Base-by-base conservation (phyloP, 2,888 invertebrate species). In the Alsophila aescularia region DNA sequence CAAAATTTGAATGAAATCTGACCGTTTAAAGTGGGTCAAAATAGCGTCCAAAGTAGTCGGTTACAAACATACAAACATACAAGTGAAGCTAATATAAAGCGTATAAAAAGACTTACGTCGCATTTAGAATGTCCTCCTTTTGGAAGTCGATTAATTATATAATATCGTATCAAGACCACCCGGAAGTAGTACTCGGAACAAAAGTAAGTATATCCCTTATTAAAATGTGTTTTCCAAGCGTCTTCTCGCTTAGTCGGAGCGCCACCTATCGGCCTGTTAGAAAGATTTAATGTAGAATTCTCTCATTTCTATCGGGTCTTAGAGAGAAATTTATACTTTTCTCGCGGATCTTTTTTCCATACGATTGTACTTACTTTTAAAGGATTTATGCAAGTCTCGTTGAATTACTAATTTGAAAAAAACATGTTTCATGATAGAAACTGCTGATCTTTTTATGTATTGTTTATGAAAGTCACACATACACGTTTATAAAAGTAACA, bases 301-400 rank as follows among this genome's bases (percentile, higher is more conserved):
- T 84, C 83, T 87, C 83, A 87, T 87, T 88, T 89, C 87, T 86
- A 87, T 88, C 86, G 85, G 77, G 85, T 83, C 78, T 88, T 87
- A 87, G 82, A 73, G 72, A 67, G 62, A 64, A 83, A 89, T 88
- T 87, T 89, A 87, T 88, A 77, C 77, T 67, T 66, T 69, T 72
- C 75, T 69, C 74, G 72, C 72, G 77, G 73, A 85, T 85, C 81
- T 84, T 86, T 87, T 87, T 87, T 86, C 84, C 85, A 83, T 84
- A 81, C 81, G 76, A 85, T 80, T 81, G 81, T 85, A 81, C 81
- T 81, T 81, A 51, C 55, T 50, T 35, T 60, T 59, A 58, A 63
- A 64, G 67, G 71, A 81, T 81, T 83, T 81, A 81, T 81, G 65
- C 64, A 51, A 66, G 67, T 67, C 67, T 63, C 10, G 29, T 29